phyloP scores from a whole-genome alignment of 2,888 invertebrate species.

The Pristionchus arcanus region DNA sequence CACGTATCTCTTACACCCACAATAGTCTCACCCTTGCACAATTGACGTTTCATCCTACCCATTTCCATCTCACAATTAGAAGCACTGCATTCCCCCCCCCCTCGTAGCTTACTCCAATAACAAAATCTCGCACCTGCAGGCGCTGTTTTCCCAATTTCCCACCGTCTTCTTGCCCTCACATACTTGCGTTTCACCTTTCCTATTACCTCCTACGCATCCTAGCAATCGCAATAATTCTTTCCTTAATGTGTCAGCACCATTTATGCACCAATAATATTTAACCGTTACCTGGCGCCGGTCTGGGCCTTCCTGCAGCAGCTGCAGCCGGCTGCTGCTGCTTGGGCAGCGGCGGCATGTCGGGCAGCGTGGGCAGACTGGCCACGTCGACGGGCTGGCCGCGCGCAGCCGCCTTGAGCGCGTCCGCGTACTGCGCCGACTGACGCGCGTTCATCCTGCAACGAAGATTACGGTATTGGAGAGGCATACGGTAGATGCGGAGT shows the following conservation, averaged over 20 bases:
- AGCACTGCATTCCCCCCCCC: no score
- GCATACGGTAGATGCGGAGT: neutral
- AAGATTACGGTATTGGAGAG: neutral
- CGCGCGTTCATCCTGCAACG: conserved; percentile 68
- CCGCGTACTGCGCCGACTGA: conserved; percentile 67
- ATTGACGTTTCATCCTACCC: neutral
- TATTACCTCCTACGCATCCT: neutral
- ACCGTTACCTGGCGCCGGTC: neutral
- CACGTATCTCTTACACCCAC: no score
- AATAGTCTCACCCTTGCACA: neutral
- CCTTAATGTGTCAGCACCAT: no score
- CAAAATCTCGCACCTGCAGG: no score
- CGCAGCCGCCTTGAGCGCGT: conserved; percentile 67
- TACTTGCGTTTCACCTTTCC: neutral
- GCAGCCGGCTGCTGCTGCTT: conserved; percentile 57
- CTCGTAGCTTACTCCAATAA: no score
- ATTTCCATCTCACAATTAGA: neutral
- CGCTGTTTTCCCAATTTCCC: neutral
- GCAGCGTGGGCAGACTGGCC: conserved; percentile 67
- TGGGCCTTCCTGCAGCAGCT: conserved; percentile 26
- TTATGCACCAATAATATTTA: neutral
- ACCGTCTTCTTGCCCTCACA: neutral
- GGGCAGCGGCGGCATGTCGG: conserved; percentile 68
- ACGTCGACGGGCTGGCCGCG: conserved; percentile 59
- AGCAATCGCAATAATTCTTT: neutral